Percentiles rank a stretch among this genome's conserved stretches.
Conservation (phyloP, 2,797 vertebrate species). For the Crocodylus rhombifer region DNA sequence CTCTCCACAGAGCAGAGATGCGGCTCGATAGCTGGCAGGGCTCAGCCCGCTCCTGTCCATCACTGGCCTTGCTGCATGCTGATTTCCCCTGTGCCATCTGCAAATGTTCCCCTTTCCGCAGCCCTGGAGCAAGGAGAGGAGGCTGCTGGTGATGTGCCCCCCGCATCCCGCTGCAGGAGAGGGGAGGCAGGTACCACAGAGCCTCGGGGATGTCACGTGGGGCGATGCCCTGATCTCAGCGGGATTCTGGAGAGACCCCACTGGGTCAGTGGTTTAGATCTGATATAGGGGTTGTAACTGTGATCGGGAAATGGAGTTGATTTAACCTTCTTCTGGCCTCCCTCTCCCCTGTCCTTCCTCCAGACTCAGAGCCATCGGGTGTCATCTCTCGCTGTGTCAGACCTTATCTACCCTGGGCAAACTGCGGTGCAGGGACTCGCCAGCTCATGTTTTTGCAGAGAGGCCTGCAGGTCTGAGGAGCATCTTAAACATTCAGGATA, state of each 20-base stretch:
- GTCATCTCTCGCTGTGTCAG: not conserved
- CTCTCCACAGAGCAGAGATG: not conserved
- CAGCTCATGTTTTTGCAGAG: not conserved
- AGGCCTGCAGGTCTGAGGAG: not conserved
- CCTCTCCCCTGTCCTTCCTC: too few relatives aligned
- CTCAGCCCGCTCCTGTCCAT: too few relatives aligned
- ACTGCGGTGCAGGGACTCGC: not conserved
- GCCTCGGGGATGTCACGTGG: not conserved
- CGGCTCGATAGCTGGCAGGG: not conserved
- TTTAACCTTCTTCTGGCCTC: not conserved
- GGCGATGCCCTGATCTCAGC: not conserved
- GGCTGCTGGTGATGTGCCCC: not conserved
- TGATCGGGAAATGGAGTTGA: not conserved
- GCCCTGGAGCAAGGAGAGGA: not conserved
- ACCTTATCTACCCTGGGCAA: not conserved
- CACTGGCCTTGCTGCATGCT: not conserved
- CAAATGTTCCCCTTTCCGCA: too few relatives aligned
- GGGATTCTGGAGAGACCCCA: not conserved
- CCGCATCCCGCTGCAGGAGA: not conserved
- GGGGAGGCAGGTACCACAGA: not conserved
- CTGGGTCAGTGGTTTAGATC: not conserved
- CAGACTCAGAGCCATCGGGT: not conserved
- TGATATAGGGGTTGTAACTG: not conserved
- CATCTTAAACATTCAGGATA: not conserved
- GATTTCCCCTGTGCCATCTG: not conserved